Evolutionary conservation across 2,113 vertebrate genomes (phyloP), one percentile per base, ranked within the genome.

Genomic region (Columbina picui): DNA sequence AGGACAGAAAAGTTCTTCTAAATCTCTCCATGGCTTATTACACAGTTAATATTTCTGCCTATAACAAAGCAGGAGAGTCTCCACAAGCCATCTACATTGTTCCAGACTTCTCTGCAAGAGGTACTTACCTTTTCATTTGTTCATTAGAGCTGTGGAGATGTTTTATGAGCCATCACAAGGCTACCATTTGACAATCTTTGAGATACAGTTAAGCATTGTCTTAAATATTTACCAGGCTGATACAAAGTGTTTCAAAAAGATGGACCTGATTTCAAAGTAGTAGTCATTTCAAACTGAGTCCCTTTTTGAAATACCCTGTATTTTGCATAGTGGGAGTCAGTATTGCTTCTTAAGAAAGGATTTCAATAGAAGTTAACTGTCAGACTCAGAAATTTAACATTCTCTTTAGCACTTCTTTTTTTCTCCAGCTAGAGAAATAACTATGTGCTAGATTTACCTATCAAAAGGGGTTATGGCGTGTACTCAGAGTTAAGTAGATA

Each of bases 61-160:
- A 96, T 65, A 97, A 97, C 30, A 45, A 92, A 84, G 96, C 84
- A 56, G 96, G 97, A 96, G 84, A 93, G 61, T 97, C 97, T 50
- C 93, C 96, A 85, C 81, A 11, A 84, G 69, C 90, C 22, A 22
- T 32, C 49, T 97, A 92, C 18, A 8, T 73, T 34, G 53, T 96
- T n/a, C 96, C 96, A 75, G 90, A 92, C 27, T 32, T 49, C 57
- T 52, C 68, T 57, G 12, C 57, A 90, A 32, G 67, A 89, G 94
- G 95, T 96, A 91, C 7, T 70, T 76, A 67, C 23, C 7, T 74
- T 52, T 29, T 25, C 2, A 59, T 52, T 41, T 36, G 39, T 30
- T 75, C 11, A 43, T 30, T 36, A 4, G 1, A 45, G 8, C 2
- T 0, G 3, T 69, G 10, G 32, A 34, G 17, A 74, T 50, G 1